Evolutionary conservation across 2,113 vertebrate genomes (phyloP).

Genomic region (Potamarius usumacintae): DNA sequence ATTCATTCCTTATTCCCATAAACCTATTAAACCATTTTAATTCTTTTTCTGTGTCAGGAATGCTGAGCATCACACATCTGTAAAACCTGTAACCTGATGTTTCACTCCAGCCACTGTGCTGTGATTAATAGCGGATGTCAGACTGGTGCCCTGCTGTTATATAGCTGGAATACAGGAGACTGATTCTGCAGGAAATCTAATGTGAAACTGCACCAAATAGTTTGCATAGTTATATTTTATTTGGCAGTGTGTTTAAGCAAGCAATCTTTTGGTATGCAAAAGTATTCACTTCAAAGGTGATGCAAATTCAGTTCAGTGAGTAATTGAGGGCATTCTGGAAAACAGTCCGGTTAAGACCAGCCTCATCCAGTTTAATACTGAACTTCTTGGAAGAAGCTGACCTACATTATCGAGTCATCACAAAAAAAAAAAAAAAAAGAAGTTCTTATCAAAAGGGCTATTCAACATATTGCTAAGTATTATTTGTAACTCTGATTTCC

Average conservation of each 20-base stretch:
- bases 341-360: background rate
- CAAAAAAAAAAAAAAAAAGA: background rate
- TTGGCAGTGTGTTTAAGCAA: background rate
- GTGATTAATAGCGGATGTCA: slow-evolving; percentile 14
- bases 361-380: background rate
- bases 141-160: background rate
- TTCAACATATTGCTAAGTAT: background rate
- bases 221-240: background rate
- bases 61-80: background rate
- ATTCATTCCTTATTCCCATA: background rate
- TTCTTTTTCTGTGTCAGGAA: background rate
- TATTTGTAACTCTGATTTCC: background rate
- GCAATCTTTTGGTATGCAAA: background rate
- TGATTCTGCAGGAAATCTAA: background rate
- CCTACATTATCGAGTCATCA: background rate
- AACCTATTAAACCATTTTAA: background rate
- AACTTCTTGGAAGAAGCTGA: background rate
- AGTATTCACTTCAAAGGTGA: background rate
- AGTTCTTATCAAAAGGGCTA: background rate
- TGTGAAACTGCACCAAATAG: background rate
- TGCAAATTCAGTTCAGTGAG: background rate
- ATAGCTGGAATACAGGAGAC: background rate
- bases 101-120: background rate
- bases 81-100: background rate
- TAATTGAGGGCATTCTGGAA: background rate